phyloP scores from a whole-genome alignment of 2,797 vertebrate genomes.

The Acanthurus tractus region DNA sequence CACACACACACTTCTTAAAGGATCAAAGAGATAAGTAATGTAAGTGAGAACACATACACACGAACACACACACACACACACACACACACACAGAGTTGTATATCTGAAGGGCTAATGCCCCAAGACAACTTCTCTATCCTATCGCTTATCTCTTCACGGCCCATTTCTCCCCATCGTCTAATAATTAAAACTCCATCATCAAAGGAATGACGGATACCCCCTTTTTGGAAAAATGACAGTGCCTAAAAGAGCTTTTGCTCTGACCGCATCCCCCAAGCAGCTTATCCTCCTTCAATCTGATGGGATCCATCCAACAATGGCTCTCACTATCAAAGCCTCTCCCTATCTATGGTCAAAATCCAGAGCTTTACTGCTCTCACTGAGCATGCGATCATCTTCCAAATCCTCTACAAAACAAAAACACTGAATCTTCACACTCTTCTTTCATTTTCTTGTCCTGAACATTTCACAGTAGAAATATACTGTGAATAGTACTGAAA shows the following conservation, averaged over 20 bases:
- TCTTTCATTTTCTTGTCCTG: neutral
- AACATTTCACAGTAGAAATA: constrained; percentile 1
- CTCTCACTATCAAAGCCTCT: constrained; percentile 68
- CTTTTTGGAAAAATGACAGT: constrained; percentile 61
- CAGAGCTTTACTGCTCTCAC: constrained; percentile 55
- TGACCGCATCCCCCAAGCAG: constrained; percentile 57
- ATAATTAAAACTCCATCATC: constrained; percentile 72
- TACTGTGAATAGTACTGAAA: neutral
- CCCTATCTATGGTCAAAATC: constrained; percentile 72
- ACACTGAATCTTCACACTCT: constrained; percentile 9
- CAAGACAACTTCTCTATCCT: constrained; percentile 35
- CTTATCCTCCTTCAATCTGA: constrained; percentile 73
- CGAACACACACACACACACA: constrained; percentile 17
- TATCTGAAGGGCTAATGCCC: constrained; percentile 44
- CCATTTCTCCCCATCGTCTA: constrained; percentile 63
- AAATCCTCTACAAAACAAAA: constrained; percentile 54
- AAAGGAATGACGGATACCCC: constrained; percentile 59
- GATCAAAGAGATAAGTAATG: constrained; percentile 37
- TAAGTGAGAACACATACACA: constrained; percentile 8
- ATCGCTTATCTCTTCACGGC: constrained; percentile 58
- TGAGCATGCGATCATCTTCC: constrained; percentile 45
- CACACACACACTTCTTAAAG: constrained; percentile 15
- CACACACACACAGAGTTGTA: constrained; percentile 22
- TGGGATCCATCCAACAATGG: constrained; percentile 70
- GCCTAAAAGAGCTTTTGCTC: constrained; percentile 58